Base-by-base conservation (phyloP, 2,797 vertebrate genomes). In the Sus cebifrons region DNA sequence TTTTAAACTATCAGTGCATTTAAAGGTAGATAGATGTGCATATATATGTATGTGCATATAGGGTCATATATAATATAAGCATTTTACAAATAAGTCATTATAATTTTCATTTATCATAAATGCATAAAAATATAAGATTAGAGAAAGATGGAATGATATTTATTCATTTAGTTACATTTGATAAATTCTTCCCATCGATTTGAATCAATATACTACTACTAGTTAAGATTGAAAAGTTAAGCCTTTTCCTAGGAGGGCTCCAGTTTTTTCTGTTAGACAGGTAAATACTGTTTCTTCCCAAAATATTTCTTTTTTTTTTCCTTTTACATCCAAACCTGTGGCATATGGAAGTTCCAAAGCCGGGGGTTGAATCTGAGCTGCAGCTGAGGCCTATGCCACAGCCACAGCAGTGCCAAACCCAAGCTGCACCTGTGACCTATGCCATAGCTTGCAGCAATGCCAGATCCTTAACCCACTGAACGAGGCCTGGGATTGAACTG, bases 141-240 rank as follows among this genome's bases (percentile, higher is more conserved):
- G 23, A 88, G 89, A 87, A 75, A 52, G 0, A 79, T 54, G 54
- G 21, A 77, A 2, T 79, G n/a, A 70, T 86, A 36, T 65, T 71
- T 93, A 77, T 64, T 89, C 11, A 71, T 36, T 91, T 65, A 75
- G 2, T 78, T 92, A 79, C 32, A 54, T 56, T 93, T 92, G 15
- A 81, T 56, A 85, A 94, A 27, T 77, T 25, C 9, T 1, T 93
- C 21, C 15, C 9, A 23, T 82, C 12, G 67, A 65, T 40, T 10
- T 83, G 49, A 27, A 81, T 5, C 11, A 89, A 64, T 67, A 29
- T 32, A 32, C 32, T 32, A 32, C 32, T 79, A 62, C 12, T 12
- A 60, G 15, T 25, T 71, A 78, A 77, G 29, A 97, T 52, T 29
- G 16, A 49, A 65, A 70, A 20, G 21, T 10, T 36, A 58, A 56